Percentiles rank a stretch among this genome's conserved stretches.
Conservation (phyloP, 2,888 invertebrate species). For the Ommatoiulus sabulosus region DNA sequence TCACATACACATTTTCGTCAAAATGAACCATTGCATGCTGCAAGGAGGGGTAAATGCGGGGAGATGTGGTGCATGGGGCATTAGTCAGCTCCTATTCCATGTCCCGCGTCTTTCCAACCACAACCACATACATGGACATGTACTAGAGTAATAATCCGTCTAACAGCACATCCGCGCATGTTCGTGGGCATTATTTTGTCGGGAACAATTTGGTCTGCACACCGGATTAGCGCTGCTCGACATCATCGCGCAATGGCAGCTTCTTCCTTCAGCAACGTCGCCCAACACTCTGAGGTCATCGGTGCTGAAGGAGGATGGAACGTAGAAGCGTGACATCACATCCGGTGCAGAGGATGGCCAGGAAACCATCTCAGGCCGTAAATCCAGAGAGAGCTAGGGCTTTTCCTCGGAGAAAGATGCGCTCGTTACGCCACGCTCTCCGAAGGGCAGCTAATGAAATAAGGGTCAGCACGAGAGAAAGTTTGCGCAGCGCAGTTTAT, state of each 20-base stretch:
- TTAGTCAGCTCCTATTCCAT: no score
- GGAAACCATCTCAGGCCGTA: not conserved
- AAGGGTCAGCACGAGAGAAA: not conserved
- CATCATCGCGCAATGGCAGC: not conserved
- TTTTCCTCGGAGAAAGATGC: not conserved
- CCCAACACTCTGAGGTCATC: not conserved
- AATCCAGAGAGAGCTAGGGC: not conserved
- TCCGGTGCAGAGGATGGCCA: slow-evolving; percentile 8
- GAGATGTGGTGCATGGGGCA: no score
- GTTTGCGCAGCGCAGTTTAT: not conserved
- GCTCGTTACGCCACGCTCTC: not conserved
- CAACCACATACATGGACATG: no score
- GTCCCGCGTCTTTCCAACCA: no score
- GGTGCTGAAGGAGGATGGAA: not conserved
- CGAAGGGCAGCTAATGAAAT: slow-evolving; percentile 17
- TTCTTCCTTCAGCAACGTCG: not conserved
- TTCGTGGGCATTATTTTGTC: no score
- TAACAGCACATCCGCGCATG: no score
- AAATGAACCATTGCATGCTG: no score
- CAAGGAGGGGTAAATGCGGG: no score
- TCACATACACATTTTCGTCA: no score
- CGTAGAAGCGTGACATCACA: not conserved
- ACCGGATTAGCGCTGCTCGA: no score
- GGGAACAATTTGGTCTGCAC: no score
- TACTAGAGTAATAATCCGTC: no score